Percentiles rank a stretch among this genome's conserved stretches.
These are phyloP conservation scores for Drosophila pullipes DNA, from an alignment of 2,888 invertebrate genomes.

Conservation along the genomic window DNA sequence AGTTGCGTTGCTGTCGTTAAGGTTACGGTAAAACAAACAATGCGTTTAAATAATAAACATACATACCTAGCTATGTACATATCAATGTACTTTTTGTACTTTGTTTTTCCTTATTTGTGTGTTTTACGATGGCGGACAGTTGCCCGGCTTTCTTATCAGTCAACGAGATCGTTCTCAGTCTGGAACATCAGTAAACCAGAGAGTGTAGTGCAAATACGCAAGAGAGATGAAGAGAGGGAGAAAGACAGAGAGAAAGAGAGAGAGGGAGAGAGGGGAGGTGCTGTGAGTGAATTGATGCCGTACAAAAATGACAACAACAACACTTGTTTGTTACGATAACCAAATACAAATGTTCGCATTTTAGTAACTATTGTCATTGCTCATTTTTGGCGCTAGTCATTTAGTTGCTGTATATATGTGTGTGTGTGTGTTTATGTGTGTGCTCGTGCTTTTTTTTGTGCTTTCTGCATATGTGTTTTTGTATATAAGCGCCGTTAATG, in stretches of 20 bases:
- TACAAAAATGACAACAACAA: conserved; percentile 30
- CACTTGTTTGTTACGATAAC: conserved; percentile 39
- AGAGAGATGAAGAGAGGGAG: neutral
- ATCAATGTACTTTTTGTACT: conserved; percentile 1
- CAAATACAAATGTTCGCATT: conserved; percentile 33
- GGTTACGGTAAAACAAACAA: conserved; percentile 9
- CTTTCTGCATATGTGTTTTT: conserved; percentile 12
- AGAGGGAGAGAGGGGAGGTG: conserved; percentile 4
- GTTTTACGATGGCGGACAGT: conserved; percentile 22
- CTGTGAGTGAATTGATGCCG: conserved; percentile 19
- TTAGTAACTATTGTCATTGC: conserved; percentile 51
- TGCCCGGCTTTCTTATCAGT: conserved; percentile 56
- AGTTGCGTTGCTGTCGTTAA: neutral
- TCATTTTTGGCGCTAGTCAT: conserved; percentile 54
- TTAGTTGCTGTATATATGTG: conserved; percentile 20
- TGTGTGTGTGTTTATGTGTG: conserved; percentile 17
- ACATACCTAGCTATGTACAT: neutral
- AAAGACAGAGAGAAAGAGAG: neutral
- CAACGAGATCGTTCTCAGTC: conserved; percentile 50
- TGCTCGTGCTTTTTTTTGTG: conserved; percentile 5
- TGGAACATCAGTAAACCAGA: conserved; percentile 24
- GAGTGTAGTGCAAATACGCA: neutral
- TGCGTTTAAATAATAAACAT: neutral
- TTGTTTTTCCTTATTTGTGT: conserved; percentile 16
- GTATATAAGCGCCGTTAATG: conserved; percentile 66